Conservation (phyloP, 1,140 invertebrate genomes). For the Chymomyza costata region DNA sequence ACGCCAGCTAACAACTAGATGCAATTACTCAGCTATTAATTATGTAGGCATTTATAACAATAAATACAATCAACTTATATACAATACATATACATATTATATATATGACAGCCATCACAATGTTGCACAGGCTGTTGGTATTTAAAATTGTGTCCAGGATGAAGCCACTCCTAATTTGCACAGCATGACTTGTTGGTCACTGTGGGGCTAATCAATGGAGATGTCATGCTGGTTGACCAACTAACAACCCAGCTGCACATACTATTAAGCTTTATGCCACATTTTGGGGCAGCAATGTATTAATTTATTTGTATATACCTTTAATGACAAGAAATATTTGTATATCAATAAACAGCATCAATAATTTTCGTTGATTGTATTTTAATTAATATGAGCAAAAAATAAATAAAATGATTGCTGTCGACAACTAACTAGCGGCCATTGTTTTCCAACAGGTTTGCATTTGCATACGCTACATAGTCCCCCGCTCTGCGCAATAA, state of each 20-base stretch:
- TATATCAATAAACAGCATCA: slow-evolving; percentile 39
- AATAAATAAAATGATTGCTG: not conserved
- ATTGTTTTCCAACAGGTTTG: slow-evolving; percentile 51
- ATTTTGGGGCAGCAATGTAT: not conserved
- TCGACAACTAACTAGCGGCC: slow-evolving; percentile 58
- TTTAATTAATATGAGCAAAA: slow-evolving; percentile 54
- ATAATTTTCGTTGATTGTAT: slow-evolving; percentile 65
- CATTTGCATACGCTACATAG: slow-evolving; percentile 42
- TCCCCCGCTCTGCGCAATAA: not conserved
- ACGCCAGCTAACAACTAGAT: too few species aligned
- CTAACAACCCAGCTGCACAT: slow-evolving; percentile 7
- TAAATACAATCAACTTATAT: too few species aligned
- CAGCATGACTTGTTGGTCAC: slow-evolving; percentile 20
- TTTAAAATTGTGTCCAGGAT: too few species aligned
- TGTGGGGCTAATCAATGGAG: slow-evolving; percentile 47
- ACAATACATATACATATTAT: too few species aligned
- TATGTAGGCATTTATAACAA: too few species aligned
- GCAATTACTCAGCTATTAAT: too few species aligned
- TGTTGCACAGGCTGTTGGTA: too few species aligned
- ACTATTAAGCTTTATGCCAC: too few species aligned
- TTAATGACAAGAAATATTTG: slow-evolving; percentile 56
- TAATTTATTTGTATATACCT: slow-evolving; percentile 43
- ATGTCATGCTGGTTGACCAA: slow-evolving; percentile 20
- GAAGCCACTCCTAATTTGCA: too few species aligned
- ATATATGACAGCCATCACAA: too few species aligned